Percentiles rank a stretch among this genome's conserved stretches.
These are phyloP conservation scores for Nymphalis io DNA, from an alignment of 1,140 invertebrate species.

Conservation along the genomic window DNA sequence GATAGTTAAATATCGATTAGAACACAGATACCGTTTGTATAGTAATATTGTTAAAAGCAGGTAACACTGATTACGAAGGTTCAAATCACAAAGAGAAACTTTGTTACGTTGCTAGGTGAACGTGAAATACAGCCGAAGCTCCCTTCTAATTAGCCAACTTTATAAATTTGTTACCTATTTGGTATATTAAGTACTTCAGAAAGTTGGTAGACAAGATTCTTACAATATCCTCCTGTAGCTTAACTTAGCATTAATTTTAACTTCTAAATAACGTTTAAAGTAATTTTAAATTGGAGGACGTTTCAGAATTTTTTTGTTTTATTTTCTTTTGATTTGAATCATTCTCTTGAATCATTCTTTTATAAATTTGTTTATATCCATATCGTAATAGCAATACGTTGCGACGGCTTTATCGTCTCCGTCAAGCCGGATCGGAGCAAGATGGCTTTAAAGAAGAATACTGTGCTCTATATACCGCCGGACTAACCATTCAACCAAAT, in stretches of 20 bases:
- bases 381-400: too few relatives aligned
- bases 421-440: too few relatives aligned
- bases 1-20: background rate
- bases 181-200: slow-evolving; percentile 67
- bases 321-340: too few relatives aligned
- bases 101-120: slow-evolving; percentile 61
- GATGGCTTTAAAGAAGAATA: too few relatives aligned
- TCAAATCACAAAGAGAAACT: slow-evolving; percentile 60
- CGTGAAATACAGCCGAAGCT: slow-evolving; percentile 61
- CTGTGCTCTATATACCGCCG: too few relatives aligned
- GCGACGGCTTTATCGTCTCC: too few relatives aligned
- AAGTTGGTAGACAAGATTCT: slow-evolving; percentile 47
- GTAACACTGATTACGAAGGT: slow-evolving; percentile 49
- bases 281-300: slow-evolving; percentile 4
- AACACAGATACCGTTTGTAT: slow-evolving; percentile 18
- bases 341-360: too few relatives aligned
- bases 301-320: background rate
- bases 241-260: slow-evolving; percentile 45
- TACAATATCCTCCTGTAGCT: slow-evolving; percentile 40
- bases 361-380: too few relatives aligned
- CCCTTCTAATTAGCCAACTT: slow-evolving; percentile 71
- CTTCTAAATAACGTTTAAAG: slow-evolving; percentile 35
- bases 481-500: too few relatives aligned
- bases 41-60: slow-evolving; percentile 32
- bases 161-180: slow-evolving; percentile 76